Evolutionary conservation across 2,888 invertebrate species (phyloP).

Genomic region (Smittia aterrima): DNA sequence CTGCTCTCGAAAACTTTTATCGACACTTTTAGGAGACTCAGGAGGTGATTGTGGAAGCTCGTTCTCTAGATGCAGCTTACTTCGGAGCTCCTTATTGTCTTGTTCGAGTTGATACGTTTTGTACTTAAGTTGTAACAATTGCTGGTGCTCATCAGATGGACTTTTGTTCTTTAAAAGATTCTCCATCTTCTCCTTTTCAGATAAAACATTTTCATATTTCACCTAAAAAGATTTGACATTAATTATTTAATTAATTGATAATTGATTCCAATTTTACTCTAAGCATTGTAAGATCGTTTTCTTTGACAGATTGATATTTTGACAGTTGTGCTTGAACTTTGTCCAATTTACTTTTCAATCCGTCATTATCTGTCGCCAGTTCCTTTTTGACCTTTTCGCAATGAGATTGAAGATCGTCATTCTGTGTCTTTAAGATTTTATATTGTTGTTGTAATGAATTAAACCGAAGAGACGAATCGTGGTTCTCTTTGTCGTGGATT

Average conservation of each 20-base stretch:
- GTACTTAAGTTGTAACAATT: conserved; percentile 25
- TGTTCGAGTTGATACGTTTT: conserved; percentile 37
- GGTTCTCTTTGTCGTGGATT: conserved; percentile 55
- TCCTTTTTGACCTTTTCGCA: conserved; percentile 55
- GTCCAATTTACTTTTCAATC: conserved; percentile 55
- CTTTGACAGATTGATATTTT: conserved; percentile 50
- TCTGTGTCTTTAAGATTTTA: conserved; percentile 57
- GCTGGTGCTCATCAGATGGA: conserved; percentile 2
- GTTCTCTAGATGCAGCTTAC: neutral
- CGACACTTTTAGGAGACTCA: conserved; percentile 41
- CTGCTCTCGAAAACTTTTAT: conserved; percentile 52
- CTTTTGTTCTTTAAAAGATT: conserved; percentile 43
- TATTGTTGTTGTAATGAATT: conserved; percentile 59
- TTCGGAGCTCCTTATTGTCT: conserved; percentile 31
- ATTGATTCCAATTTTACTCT: conserved; percentile 54
- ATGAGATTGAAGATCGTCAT: conserved; percentile 57
- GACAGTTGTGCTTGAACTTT: conserved; percentile 56
- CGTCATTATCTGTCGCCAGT: conserved; percentile 55
- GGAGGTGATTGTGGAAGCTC: neutral
- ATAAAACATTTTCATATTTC: conserved; percentile 49
- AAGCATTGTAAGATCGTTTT: conserved; percentile 52
- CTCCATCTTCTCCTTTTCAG: conserved; percentile 49
- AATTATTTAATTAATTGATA: conserved; percentile 6
- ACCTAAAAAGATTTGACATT: conserved; percentile 46
- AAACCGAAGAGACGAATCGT: conserved; percentile 57